Conservation (phyloP, 2,888 invertebrate genomes). For the Cordilura impudica region DNA sequence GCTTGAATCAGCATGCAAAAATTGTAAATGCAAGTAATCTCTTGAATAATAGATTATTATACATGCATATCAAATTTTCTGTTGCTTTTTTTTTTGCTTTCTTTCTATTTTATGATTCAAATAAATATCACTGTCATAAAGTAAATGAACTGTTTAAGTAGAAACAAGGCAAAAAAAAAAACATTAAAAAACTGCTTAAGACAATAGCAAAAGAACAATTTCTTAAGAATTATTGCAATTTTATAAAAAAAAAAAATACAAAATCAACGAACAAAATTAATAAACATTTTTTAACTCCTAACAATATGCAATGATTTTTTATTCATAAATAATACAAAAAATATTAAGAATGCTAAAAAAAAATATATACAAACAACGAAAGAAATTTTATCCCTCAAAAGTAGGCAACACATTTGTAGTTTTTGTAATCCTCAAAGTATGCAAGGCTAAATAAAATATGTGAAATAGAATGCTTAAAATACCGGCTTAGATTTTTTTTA, state of each 20-base stretch:
- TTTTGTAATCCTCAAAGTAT: no score
- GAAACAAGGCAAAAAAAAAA: constrained; percentile 1
- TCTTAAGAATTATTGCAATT: not conserved
- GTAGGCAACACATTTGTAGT: not conserved
- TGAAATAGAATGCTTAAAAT: no score
- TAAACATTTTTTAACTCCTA: not conserved
- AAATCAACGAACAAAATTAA: not conserved
- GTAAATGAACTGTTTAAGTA: constrained; percentile 41
- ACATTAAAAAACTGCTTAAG: constrained; percentile 1
- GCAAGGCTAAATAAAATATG: no score
- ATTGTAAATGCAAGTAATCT: constrained; percentile 62
- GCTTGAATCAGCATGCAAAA: constrained; percentile 56
- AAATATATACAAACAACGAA: not conserved
- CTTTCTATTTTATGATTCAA: not conserved
- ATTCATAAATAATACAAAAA: not conserved
- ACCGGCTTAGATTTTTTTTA: no score
- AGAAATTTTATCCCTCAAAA: not conserved
- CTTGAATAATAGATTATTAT: constrained; percentile 64
- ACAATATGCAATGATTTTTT: not conserved
- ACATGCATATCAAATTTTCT: constrained; percentile 49
- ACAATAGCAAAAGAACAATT: not conserved
- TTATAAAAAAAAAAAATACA: not conserved
- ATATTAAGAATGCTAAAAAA: not conserved
- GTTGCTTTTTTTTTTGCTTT: constrained; percentile 32
- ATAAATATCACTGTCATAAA: constrained; percentile 41